Evolutionary conservation across 1,140 invertebrate genomes (phyloP), one percentile per base, ranked within the genome.

Genomic region (Sinella curviseta): DNA sequence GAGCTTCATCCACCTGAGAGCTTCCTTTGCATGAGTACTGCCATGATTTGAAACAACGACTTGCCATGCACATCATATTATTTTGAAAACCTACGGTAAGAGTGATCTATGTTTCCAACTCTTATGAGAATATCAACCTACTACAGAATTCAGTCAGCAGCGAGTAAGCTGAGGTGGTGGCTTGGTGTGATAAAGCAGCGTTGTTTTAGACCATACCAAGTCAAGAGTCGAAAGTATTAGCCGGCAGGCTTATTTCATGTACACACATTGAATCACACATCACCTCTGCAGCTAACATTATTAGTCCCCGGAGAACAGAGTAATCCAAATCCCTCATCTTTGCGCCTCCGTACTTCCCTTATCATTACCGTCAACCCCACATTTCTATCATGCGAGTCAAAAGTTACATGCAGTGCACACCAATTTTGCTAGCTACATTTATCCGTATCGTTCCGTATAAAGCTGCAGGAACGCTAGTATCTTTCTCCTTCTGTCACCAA

Each of bases 241-340:
- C 65, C 31, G 65, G 28, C 30, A 70, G 65, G 65, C 65, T 70
- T 70, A 17, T 70, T 70, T 60, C 24, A 60, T 60, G 57, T 60
- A 26, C 57, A 60, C 39, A 48, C 39, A 48, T 12, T 12, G 39
- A 12, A 3, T 4, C 12, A 17, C 57, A 60, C 57, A 60, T 60
- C 57, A 60, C 24, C 57, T 60, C 57, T 26, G 24, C 24, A 60
- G 24, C 57, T 17, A 60, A 60, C 24, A 60, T 60, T 60, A 60
- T 60, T 60, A 60, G 57, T 60, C 57, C 57, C 57, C 3, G 4
- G 57, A 60, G 57, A 26, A n/a, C n/a, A n/a, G n/a, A n/a, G n/a
- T n/a, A n/a, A n/a, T n/a, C 57, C 65, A 33, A 70, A 30, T 8
- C 65, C 65, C 2, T 17, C 4, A 8, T 31, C 31, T 8, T 33